A percentile compares a stretch with the other conserved stretches of the same genome.
phyloP scores from a whole-genome alignment of 2,888 invertebrate genomes.

The Argyresthia goedartella region DNA sequence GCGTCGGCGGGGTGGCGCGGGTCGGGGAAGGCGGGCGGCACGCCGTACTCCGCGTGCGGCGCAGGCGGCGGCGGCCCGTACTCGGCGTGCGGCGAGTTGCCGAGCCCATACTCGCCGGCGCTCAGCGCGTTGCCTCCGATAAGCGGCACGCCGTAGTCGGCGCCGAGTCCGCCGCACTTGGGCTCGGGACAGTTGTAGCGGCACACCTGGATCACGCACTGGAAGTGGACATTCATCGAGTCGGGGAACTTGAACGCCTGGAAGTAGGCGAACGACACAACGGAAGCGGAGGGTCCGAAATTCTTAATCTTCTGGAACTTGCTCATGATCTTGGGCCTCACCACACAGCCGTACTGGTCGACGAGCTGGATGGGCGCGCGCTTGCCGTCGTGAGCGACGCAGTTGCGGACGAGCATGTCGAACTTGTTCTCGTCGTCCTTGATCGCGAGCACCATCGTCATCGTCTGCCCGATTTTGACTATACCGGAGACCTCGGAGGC shows the following conservation, averaged over 20 bases:
- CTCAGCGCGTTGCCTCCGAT: constrained; percentile 72
- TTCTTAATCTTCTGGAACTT: constrained; percentile 97
- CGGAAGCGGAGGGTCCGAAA: constrained; percentile 94
- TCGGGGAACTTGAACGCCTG: constrained; percentile 98
- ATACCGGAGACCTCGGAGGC: constrained; percentile 97
- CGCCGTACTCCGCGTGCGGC: constrained; percentile 76
- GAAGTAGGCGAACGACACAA: constrained; percentile 95
- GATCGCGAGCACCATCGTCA: constrained; percentile 97
- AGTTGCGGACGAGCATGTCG: constrained; percentile 94
- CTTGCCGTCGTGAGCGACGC: constrained; percentile 95
- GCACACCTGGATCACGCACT: constrained; percentile 95
- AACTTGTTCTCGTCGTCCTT: constrained; percentile 97
- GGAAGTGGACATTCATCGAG: constrained; percentile 97
- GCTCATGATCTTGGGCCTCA: constrained; percentile 94
- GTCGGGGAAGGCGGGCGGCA: constrained; percentile 87
- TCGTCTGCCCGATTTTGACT: constrained; percentile 95
- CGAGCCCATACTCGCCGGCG: constrained; percentile 75
- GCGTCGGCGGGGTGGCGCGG: constrained; percentile 90
- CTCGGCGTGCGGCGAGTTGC: constrained; percentile 70
- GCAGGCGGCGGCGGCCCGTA: constrained; percentile 78
- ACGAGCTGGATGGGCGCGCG: constrained; percentile 93
- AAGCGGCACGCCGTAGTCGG: constrained; percentile 77
- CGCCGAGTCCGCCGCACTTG: constrained; percentile 80
- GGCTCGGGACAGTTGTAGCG: constrained; percentile 94
- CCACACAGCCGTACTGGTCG: constrained; percentile 94